phyloP scores from a whole-genome alignment of 37 sponge, comb jelly and placozoan genomes.

The Spongia lamella region DNA sequence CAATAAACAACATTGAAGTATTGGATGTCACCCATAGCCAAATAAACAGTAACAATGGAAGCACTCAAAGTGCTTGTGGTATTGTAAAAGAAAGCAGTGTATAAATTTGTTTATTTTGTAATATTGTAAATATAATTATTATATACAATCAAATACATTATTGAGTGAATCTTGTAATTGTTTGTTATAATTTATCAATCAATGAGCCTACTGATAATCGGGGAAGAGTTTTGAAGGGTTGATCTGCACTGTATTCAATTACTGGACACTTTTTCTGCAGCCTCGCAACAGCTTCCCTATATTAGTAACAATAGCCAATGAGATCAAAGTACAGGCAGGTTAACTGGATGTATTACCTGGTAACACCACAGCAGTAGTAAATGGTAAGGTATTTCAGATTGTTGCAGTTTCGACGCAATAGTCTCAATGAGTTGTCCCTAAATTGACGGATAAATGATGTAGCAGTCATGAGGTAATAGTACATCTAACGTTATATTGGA shows the following conservation, averaged over 20 bases:
- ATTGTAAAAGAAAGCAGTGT: no score
- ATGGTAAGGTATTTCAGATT: conserved; percentile 64
- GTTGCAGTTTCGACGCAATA: conserved; percentile 43
- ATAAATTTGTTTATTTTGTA: no score
- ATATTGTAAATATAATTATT: no score
- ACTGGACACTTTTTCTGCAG: conserved; percentile 12
- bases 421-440: conserved; percentile 72
- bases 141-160: no score
- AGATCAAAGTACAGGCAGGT: background rate
- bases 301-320: background rate
- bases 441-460: background rate
- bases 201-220: no score
- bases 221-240: conserved; percentile 10
- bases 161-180: no score
- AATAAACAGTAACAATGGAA: no score
- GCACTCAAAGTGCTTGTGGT: no score
- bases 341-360: conserved; percentile 49
- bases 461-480: background rate
- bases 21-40: no score
- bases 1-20: no score
- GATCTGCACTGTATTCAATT: conserved; percentile 58
- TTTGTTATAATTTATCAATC: no score
- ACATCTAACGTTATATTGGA: conserved; percentile 46
- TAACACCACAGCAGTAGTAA: conserved; percentile 57
- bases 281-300: conserved; percentile 48